Percentiles rank a stretch among this genome's conserved stretches.
phyloP scores from a whole-genome alignment of 2,797 vertebrate genomes.

The Chaetophractus vellerosus region DNA sequence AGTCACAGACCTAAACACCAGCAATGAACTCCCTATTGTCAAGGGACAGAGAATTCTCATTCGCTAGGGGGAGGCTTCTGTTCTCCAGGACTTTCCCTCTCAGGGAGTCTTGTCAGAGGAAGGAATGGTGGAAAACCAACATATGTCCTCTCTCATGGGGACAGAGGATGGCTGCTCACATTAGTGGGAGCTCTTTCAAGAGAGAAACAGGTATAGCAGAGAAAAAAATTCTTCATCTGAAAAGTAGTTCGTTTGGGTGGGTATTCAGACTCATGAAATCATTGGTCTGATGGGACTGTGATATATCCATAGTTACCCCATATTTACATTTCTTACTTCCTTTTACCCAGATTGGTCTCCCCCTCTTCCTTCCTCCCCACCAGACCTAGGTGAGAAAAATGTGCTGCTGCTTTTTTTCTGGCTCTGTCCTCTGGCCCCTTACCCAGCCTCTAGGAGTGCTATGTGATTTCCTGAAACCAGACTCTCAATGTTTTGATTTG shows the following conservation, averaged over 20 bases:
- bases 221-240: not conserved
- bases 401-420: no score
- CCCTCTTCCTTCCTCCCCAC: not conserved
- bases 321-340: not conserved
- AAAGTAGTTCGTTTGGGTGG: no score
- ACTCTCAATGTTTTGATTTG: not conserved
- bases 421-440: accelerated
- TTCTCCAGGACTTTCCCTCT: no score
- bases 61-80: not conserved
- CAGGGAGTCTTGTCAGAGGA: not conserved
- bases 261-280: no score
- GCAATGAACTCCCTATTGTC: not conserved
- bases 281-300: no score
- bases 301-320: no score
- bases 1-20: not conserved
- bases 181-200: not conserved
- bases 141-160: not conserved
- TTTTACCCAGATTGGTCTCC: not conserved
- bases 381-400: no score
- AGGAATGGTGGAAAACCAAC: not conserved
- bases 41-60: not conserved
- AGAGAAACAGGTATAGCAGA: not conserved
- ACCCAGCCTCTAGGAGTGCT: not conserved
- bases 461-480: no score
- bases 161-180: not conserved